These are phyloP conservation scores for Antechinus flavipes DNA, from an alignment of 2,113 vertebrate species.

Conservation along the genomic window DNA sequence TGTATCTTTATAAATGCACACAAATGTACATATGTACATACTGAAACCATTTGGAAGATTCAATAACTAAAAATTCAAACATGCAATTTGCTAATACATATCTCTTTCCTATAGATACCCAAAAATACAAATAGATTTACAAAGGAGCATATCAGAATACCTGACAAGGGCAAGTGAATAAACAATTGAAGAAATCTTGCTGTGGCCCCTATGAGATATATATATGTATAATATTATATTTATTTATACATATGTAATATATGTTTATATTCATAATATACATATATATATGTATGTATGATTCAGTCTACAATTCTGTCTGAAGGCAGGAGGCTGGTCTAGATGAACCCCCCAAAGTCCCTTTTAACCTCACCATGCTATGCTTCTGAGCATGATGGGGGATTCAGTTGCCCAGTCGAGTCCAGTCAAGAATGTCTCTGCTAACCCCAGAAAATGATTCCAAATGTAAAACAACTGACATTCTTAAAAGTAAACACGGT, in stretches of 20 bases:
- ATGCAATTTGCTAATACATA: background rate
- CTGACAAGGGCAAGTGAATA: constrained; percentile 38
- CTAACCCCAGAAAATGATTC: constrained; percentile 60
- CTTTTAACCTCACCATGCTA: background rate
- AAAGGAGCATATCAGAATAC: background rate
- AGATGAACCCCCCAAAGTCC: background rate
- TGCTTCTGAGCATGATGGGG: constrained; percentile 16
- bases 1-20: background rate
- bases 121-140: constrained; percentile 31
- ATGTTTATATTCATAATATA: no score
- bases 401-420: constrained; percentile 46
- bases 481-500: constrained; percentile 72
- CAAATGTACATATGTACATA: background rate
- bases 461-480: constrained; percentile 63
- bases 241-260: no score
- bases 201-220: background rate
- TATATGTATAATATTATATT: no score
- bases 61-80: constrained; percentile 20
- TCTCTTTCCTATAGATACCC: constrained; percentile 1
- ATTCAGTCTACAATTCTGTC: background rate
- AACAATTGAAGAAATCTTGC: constrained; percentile 14
- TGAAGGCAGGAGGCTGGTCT: background rate
- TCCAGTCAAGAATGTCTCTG: constrained; percentile 61
- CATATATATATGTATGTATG: background rate
- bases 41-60: background rate